Evolutionary conservation across 1,140 invertebrate genomes (phyloP), one percentile per base, ranked within the genome.

Genomic region (Galleria mellonella): DNA sequence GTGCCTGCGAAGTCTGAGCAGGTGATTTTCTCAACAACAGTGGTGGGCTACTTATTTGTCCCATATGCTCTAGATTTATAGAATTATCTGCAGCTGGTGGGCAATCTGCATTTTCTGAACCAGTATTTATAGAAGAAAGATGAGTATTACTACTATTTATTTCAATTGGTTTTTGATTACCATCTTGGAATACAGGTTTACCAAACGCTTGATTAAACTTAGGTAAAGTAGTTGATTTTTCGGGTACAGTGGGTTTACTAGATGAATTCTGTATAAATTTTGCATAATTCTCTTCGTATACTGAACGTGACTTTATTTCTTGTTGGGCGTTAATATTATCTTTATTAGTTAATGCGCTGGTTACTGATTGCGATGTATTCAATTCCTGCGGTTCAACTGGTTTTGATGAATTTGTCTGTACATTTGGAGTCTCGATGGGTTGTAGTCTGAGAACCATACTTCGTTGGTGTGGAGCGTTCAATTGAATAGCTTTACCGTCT

Each of bases 161-260:
- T 14, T 82, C 75, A 33, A 47, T 64, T 36, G 55, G 38, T 41
- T 83, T 85, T 55, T 74, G 73, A 41, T 47, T 76, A 3, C 69
- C 77, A 31, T 87, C 86, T 73, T 90, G 87, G 66, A 86, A 89
- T 17, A 88, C 83, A 31, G 87, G 83, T 74, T 93, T 93, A 4
- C 92, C 91, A 68, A 94, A 94, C 2, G 91, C 93, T 73, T 94
- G 92, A 62, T 93, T 92, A 71, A 94, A 94, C 72, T 94, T 93
- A 2, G 93, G 93, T 47, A 94, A 71, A 38, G 70, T 83, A 8
- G 71, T 83, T 6, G 72, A 70, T 47, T 82, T 76, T 59, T 86
- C 81, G 7, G 59, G 29, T 32, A 52, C 43, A 8, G 62, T 35
- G 36, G 74, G 54, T 55, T 81, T 78, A 17, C 53, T 76, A 37